phyloP scores from a whole-genome alignment of 2,113 vertebrate genomes.

The Neotoma lepida region DNA sequence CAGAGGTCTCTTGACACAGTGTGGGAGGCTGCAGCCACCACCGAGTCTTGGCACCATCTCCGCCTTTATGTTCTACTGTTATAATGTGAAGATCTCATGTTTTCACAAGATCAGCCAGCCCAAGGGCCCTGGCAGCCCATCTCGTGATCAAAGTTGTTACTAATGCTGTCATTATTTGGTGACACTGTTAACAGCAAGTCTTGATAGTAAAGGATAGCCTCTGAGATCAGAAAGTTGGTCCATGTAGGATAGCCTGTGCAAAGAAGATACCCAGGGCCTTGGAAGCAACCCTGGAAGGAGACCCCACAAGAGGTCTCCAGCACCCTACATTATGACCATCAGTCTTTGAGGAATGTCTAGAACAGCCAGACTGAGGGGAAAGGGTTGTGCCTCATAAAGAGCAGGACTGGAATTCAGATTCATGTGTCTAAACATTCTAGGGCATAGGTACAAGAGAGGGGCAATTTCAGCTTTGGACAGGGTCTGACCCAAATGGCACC shows the following conservation, averaged over 20 bases:
- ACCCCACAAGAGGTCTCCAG: not conserved
- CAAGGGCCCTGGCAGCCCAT: not conserved
- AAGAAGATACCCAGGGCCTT: not conserved
- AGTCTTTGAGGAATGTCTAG: not conserved
- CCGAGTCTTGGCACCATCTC: not conserved
- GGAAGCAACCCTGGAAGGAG: not conserved
- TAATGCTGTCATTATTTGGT: not conserved
- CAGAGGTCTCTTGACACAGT: not conserved
- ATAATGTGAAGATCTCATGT: not conserved
- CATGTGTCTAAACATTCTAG: not conserved
- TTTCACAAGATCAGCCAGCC: conserved; percentile 13
- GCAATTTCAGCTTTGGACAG: not conserved
- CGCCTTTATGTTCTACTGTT: not conserved
- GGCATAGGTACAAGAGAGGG: not conserved
- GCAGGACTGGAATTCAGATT: not conserved
- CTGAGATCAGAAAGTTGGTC: not conserved
- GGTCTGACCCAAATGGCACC: not conserved
- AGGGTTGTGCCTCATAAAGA: not conserved
- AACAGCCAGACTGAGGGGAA: not conserved
- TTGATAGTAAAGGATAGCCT: not conserved
- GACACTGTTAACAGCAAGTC: not conserved
- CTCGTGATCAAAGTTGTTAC: not conserved
- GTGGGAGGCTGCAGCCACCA: not conserved
- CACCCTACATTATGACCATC: not conserved
- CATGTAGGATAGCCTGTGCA: not conserved